Percentiles rank a stretch among this genome's conserved stretches.
Evolutionary conservation across 2,888 invertebrate species (phyloP).

Genomic region (Gandaritis pyraliata): DNA sequence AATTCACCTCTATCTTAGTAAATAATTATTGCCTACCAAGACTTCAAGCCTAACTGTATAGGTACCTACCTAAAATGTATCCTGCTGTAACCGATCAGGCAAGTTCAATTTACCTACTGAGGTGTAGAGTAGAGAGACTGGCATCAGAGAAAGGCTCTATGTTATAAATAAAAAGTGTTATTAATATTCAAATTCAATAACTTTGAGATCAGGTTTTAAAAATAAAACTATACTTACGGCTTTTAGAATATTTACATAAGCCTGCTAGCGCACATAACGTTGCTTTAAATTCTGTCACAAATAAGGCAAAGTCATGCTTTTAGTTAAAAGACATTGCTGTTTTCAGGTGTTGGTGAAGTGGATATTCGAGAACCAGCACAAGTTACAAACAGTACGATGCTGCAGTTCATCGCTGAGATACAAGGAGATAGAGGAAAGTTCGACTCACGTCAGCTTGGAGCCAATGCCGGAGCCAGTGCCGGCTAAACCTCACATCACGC

Average conservation of each 20-base stretch:
- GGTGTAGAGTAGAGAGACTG: too few relatives aligned
- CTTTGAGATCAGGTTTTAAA: too few relatives aligned
- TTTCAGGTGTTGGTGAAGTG: conserved; percentile 85
- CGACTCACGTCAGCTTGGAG: conserved; percentile 24
- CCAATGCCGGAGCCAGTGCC: conserved; percentile 56
- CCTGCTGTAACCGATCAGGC: neutral
- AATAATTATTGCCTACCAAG: neutral
- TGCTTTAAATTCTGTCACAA: too few relatives aligned
- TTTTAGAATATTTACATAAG: too few relatives aligned
- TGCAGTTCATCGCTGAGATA: conserved; percentile 83
- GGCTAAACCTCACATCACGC: conserved; percentile 63
- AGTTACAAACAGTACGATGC: conserved; percentile 85
- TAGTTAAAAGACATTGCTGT: neutral
- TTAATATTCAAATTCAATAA: too few relatives aligned
- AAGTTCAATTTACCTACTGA: neutral
- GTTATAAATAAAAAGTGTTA: too few relatives aligned
- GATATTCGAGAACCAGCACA: conserved; percentile 89
- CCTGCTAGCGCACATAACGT: too few relatives aligned
- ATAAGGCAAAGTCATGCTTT: too few relatives aligned
- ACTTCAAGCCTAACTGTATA: neutral
- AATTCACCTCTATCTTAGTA: neutral
- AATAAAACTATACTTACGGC: too few relatives aligned
- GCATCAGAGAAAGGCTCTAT: too few relatives aligned
- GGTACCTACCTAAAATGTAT: neutral
- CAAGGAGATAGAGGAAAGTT: conserved; percentile 77